These are phyloP conservation scores for Meriones psammophilus DNA, from an alignment of 2,797 vertebrate species.

Conservation along the genomic window DNA sequence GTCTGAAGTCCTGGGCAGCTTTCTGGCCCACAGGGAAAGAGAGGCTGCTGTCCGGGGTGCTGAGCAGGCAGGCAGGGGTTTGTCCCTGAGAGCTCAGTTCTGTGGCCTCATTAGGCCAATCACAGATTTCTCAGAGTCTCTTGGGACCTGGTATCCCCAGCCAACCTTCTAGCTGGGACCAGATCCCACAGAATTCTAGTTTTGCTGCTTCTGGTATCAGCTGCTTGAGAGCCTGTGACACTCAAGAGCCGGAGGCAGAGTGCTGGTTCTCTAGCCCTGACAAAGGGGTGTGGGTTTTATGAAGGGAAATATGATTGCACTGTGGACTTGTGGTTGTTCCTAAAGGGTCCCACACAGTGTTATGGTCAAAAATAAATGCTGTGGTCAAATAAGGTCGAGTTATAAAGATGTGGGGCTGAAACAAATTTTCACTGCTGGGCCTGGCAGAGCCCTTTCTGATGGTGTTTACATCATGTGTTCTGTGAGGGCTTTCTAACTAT, in stretches of 20 bases:
- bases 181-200: neutral
- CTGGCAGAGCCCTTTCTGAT: neutral
- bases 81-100: conserved; percentile 22
- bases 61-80: conserved; percentile 70
- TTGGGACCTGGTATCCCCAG: neutral
- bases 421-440: neutral
- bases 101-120: conserved; percentile 10
- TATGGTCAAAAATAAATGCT: neutral
- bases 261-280: neutral
- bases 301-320: neutral
- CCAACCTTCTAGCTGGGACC: conserved; percentile 4
- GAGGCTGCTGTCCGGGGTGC: conserved; percentile 80
- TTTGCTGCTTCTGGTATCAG: neutral
- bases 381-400: neutral
- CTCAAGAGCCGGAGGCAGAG: neutral
- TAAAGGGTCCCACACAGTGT: neutral
- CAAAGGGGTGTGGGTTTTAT: neutral
- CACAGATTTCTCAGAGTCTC: neutral
- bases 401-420: conserved; percentile 1
- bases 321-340: neutral
- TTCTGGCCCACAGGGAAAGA: neutral
- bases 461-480: neutral
- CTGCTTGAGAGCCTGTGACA: neutral
- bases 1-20: neutral
- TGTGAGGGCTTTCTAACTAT: neutral